A percentile compares a stretch with the other conserved stretches of the same genome.
Evolutionary conservation across 2,113 vertebrate genomes (phyloP).

Genomic region (Corythornis vintsioides): DNA sequence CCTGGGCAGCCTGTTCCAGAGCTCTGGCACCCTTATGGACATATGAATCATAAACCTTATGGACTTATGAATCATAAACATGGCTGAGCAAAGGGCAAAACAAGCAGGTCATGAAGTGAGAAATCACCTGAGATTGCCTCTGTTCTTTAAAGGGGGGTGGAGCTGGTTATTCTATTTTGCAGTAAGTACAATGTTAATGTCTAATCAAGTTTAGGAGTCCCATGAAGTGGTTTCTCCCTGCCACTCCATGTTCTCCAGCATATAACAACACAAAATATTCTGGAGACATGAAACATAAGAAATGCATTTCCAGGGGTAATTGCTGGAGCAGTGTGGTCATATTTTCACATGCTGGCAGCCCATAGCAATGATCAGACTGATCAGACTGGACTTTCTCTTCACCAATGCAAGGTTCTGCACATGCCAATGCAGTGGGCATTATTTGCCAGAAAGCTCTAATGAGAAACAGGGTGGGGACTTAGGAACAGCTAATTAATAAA

Average conservation of each 20-base stretch:
- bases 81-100: slow-evolving; percentile 24
- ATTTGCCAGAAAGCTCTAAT: background rate
- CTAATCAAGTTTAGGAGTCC: background rate
- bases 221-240: background rate
- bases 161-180: background rate
- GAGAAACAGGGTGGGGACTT: background rate
- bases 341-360: background rate
- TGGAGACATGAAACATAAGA: background rate
- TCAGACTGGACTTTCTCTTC: background rate
- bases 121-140: background rate
- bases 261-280: background rate
- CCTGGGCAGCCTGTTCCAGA: too few species aligned
- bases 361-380: background rate
- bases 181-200: background rate
- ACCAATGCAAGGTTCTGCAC: background rate
- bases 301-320: background rate
- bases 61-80: background rate
- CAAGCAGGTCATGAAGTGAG: slow-evolving; percentile 22
- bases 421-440: background rate
- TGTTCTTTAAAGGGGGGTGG: background rate
- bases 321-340: background rate
- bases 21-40: too few species aligned
- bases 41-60: too few species aligned
- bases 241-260: background rate
- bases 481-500: background rate